These are phyloP conservation scores for Alentia gelatinosa DNA, from an alignment of 2,888 invertebrate species.

Conservation along the genomic window DNA sequence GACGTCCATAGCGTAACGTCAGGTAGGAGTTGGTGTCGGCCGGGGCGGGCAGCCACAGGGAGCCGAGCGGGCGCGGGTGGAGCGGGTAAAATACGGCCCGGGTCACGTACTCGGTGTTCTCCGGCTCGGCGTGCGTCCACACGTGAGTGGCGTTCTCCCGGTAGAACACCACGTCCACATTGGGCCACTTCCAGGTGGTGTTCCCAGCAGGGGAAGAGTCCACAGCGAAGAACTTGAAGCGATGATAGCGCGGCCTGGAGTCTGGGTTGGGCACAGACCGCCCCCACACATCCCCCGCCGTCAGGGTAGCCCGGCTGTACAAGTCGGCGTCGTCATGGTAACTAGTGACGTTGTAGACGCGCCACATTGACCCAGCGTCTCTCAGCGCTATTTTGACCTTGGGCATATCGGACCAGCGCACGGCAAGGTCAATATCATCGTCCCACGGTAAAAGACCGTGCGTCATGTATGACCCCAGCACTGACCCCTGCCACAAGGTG, in stretches of 20 bases:
- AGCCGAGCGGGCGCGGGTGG: not conserved
- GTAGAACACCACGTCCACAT: conserved; percentile 40
- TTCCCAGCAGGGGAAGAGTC: not conserved
- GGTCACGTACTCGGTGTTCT: not conserved
- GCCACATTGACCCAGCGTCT: conserved; percentile 1
- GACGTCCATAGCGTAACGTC: not conserved
- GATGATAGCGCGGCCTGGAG: not conserved
- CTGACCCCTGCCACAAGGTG: conserved; percentile 45
- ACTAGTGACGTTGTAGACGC: conserved; percentile 4
- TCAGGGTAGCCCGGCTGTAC: not conserved
- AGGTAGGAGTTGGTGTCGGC: not conserved
- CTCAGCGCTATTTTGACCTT: conserved; percentile 42
- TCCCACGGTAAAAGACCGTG: conserved; percentile 53
- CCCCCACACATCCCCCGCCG: not conserved
- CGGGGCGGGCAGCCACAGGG: conserved; percentile 40
- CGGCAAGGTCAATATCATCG: conserved; percentile 45
- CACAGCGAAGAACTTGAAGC: conserved; percentile 42
- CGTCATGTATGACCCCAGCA: conserved; percentile 50
- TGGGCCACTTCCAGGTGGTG: conserved; percentile 50
- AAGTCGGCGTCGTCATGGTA: not conserved
- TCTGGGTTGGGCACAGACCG: not conserved
- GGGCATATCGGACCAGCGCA: conserved; percentile 37
- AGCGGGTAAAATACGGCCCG: conserved; percentile 27
- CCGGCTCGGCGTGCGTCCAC: not conserved
- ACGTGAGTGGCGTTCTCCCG: conserved; percentile 44